Evolutionary conservation across 1,140 invertebrate genomes (phyloP).

Genomic region (Chelonus insularis): DNA sequence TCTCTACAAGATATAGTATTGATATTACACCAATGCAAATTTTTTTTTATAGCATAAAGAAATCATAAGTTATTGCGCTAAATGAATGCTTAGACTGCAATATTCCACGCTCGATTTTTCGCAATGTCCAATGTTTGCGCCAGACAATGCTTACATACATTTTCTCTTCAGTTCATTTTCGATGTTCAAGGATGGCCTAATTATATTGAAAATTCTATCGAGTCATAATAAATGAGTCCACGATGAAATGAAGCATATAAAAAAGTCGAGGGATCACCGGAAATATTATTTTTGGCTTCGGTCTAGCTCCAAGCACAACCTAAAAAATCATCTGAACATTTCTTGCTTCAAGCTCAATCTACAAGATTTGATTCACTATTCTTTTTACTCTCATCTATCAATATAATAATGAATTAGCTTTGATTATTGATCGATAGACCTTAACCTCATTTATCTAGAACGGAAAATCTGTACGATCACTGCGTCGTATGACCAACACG

Average conservation of each 20-base stretch:
- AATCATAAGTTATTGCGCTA: conserved; percentile 1
- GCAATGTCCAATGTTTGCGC: conserved; percentile 1
- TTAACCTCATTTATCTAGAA: neutral
- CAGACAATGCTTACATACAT: neutral
- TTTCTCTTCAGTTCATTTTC: neutral
- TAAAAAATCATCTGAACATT: too few species aligned
- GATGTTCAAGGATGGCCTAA: neutral
- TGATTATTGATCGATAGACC: conserved; percentile 4
- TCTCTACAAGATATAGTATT: too few species aligned
- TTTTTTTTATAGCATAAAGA: neutral
- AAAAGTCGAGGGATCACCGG: too few species aligned
- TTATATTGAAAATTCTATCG: too few species aligned
- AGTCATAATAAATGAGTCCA: too few species aligned
- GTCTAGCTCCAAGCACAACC: too few species aligned
- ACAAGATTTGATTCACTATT: neutral
- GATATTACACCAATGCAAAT: too few species aligned
- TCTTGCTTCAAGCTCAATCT: too few species aligned
- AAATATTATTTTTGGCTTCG: too few species aligned
- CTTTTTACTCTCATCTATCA: neutral
- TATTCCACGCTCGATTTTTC: conserved; percentile 9
- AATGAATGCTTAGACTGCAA: neutral
- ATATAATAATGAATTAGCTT: neutral
- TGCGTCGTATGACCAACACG: too few species aligned
- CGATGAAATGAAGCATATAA: too few species aligned
- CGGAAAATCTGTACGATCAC: neutral